Evolutionary conservation across 2,888 invertebrate genomes (phyloP).

Genomic region (Temnothorax unifasciatus): DNA sequence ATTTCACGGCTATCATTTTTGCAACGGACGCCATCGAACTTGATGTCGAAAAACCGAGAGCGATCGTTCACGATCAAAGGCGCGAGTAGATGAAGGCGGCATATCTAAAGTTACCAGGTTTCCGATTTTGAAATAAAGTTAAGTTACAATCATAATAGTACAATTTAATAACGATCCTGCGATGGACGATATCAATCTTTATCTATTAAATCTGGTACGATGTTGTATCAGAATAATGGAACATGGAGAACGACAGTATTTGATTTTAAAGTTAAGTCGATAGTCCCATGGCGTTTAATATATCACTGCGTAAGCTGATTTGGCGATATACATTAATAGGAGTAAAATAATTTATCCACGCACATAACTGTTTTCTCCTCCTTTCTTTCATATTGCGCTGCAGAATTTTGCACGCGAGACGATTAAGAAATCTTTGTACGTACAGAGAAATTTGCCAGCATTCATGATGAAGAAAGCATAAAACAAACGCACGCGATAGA

Average conservation of each 20-base stretch:
- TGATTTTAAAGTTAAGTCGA: neutral
- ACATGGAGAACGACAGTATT: neutral
- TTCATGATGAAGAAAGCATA: conserved; percentile 50
- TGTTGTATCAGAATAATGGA: neutral
- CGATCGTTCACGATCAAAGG: neutral
- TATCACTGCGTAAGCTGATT: neutral
- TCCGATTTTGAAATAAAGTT: neutral
- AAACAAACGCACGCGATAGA: conserved; percentile 39
- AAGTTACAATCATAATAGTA: neutral
- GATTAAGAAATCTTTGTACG: conserved; percentile 11
- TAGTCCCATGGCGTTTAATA: neutral
- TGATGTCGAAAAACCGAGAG: neutral
- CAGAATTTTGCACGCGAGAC: neutral
- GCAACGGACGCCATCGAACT: conserved; percentile 2
- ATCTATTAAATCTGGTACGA: neutral
- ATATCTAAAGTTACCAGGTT: neutral
- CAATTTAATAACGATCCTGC: neutral
- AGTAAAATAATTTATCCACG: conserved; percentile 13
- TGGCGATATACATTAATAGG: neutral
- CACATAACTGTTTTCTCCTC: conserved; percentile 1
- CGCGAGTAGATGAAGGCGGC: neutral
- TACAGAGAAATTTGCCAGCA: conserved; percentile 19
- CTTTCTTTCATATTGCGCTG: neutral
- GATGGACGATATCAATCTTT: neutral
- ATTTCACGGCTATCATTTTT: conserved; percentile 46